These are phyloP conservation scores for Palaemon carinicauda DNA, from an alignment of 1,140 invertebrate genomes.

Conservation along the genomic window DNA sequence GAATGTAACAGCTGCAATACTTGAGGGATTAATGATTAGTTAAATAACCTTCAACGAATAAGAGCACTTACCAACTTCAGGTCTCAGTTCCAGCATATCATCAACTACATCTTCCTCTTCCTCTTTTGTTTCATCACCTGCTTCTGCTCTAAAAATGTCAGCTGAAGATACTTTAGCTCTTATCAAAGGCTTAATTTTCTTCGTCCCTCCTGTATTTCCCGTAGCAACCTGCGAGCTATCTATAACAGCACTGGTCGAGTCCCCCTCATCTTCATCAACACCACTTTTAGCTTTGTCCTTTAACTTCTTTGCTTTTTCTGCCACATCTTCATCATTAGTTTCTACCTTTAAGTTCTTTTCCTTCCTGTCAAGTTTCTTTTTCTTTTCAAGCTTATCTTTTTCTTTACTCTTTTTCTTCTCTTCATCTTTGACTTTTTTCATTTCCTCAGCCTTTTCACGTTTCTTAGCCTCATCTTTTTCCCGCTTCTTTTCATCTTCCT, in stretches of 20 bases:
- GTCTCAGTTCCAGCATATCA: slow-evolving; percentile 31
- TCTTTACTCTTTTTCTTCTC: slow-evolving; percentile 53
- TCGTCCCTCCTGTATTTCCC: too few relatives aligned
- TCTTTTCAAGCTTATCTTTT: slow-evolving; percentile 53
- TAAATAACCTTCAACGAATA: background rate
- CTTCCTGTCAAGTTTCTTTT: slow-evolving; percentile 50
- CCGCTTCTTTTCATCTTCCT: slow-evolving; percentile 29
- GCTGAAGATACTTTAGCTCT: slow-evolving; percentile 28
- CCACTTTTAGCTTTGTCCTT: slow-evolving; percentile 11
- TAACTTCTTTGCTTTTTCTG: slow-evolving; percentile 20
- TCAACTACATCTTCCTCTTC: slow-evolving; percentile 41
- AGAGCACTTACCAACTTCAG: slow-evolving; percentile 21
- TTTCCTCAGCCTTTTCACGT: slow-evolving; percentile 37
- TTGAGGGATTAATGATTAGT: too few relatives aligned
- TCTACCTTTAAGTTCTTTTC: slow-evolving; percentile 41
- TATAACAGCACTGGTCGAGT: background rate
- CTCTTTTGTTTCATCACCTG: slow-evolving; percentile 31
- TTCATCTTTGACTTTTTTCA: slow-evolving; percentile 40
- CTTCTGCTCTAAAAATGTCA: slow-evolving; percentile 46
- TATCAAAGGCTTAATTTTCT: slow-evolving; percentile 31
- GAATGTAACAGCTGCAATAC: too few relatives aligned
- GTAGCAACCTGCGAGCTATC: background rate
- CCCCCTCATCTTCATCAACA: background rate
- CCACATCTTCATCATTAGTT: too few relatives aligned
- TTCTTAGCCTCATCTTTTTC: background rate